Evolutionary conservation across 2,113 vertebrate genomes (phyloP).

Genomic region (Rhodinocichla rosea): DNA sequence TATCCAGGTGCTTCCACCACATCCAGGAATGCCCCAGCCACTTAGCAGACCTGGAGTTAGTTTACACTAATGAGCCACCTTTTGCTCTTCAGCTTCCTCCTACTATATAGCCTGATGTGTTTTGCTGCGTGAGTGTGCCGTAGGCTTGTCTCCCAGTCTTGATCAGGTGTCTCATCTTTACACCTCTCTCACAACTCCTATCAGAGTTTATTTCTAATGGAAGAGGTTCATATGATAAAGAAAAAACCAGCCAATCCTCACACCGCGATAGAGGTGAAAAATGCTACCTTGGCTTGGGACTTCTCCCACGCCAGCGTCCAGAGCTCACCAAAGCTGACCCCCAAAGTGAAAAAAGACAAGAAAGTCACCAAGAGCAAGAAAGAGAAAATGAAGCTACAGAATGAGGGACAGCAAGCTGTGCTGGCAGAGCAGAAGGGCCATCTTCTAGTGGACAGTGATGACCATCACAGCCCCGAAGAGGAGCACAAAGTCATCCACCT

Average conservation of each 20-base stretch:
- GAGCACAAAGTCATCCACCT: constrained; percentile 73
- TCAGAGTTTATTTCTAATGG: constrained; percentile 94
- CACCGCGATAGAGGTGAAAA: constrained; percentile 86
- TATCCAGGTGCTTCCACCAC: constrained; percentile 46
- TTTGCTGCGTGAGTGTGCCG: constrained; percentile 80
- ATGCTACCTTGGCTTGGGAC: constrained; percentile 91
- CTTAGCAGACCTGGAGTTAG: constrained; percentile 57
- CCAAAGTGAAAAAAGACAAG: constrained; percentile 81
- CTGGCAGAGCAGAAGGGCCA: constrained; percentile 83
- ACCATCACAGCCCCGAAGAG: constrained; percentile 78
- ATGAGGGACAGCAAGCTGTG: constrained; percentile 71
- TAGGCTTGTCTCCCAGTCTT: constrained; percentile 79
- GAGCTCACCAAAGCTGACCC: constrained; percentile 87
- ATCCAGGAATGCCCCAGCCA: constrained; percentile 51
- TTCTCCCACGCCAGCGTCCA: constrained; percentile 85
- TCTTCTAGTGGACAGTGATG: constrained; percentile 81
- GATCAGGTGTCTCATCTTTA: constrained; percentile 85
- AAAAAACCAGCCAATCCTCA: constrained; percentile 81
- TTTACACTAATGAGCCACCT: constrained; percentile 82
- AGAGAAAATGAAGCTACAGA: constrained; percentile 73
- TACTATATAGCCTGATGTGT: constrained; percentile 83
- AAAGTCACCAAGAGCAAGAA: constrained; percentile 72
- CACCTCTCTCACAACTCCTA: constrained; percentile 82
- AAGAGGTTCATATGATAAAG: constrained; percentile 87
- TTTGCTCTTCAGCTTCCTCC: constrained; percentile 83